These are phyloP conservation scores for Nesometra sesokonis DNA, from an alignment of 35 echinoderm and acorn worm genomes.

Conservation along the genomic window DNA sequence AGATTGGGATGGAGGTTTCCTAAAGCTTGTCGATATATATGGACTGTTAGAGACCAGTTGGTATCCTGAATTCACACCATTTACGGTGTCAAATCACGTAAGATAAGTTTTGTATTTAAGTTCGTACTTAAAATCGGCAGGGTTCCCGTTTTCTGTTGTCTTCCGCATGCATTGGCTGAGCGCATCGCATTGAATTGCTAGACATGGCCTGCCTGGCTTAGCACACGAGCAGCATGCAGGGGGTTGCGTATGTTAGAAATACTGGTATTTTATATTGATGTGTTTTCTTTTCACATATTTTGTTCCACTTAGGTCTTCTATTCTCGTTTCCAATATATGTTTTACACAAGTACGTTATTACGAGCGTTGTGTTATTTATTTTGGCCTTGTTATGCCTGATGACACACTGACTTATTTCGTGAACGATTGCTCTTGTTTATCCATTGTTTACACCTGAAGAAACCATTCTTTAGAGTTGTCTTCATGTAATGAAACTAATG, in stretches of 20 bases:
- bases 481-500: too few species aligned
- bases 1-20: background rate
- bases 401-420: too few species aligned
- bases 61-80: background rate
- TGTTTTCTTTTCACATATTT: background rate
- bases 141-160: background rate
- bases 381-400: too few species aligned
- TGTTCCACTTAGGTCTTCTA: too few species aligned
- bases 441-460: too few species aligned
- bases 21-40: background rate
- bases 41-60: background rate
- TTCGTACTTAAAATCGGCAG: background rate
- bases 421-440: too few species aligned
- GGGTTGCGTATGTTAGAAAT: background rate
- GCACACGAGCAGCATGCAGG: background rate
- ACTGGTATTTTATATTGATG: background rate
- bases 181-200: background rate
- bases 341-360: too few species aligned
- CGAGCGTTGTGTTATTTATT: too few species aligned
- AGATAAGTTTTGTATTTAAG: background rate
- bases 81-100: background rate
- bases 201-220: background rate
- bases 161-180: background rate
- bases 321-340: too few species aligned
- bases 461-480: too few species aligned